Evolutionary conservation across 1,140 invertebrate genomes (phyloP), one percentile per base, ranked within the genome.

Genomic region (Formica exsecta): DNA sequence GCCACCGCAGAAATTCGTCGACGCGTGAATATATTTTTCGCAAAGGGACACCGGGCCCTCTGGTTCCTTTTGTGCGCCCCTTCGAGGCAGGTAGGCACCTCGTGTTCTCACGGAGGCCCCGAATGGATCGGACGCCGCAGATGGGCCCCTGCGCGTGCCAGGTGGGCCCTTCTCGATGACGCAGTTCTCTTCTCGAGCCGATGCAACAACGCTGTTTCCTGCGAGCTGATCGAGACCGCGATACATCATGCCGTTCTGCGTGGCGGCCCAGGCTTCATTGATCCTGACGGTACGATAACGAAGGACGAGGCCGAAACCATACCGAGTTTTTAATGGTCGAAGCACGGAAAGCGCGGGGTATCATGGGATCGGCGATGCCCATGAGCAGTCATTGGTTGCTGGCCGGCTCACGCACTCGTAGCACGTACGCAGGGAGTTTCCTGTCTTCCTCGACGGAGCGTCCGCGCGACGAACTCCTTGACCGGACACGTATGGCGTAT

Each of bases 141-240:
- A 90, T 87, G 80, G 88, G 62, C 68, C 57, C 19, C 38, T 71
- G 65, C 89, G 89, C 89, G 89, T 90, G 89, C 89, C 89, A 90
- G 89, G 88, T 90, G 89, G 73, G 84, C 71, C 65, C 8, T 19
- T 25, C 48, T 89, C 61, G 71, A n/a, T n/a, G 70, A 68, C 59
- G 48, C 62, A 41, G 44, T 85, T 32, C 44, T 61, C 32, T 32
- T 62, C 70, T 11, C 71, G 57, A 25, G 19, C 48, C 41, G 11
- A 62, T 48, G 81, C 81, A 77, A 51, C 80, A 61, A 80, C 66
- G 76, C 64, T 59, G 65, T 85, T 87, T 54, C 68, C 89, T 51
- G 68, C 64, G 64, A 59, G 59, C 22, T 68, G 89, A 89, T 90
- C 88, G 79, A 77, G 62, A 68, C 84, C 87, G 65, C 76, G 88